Conservation (phyloP, 2,113 vertebrate species). For the Eulemur rufifrons region DNA sequence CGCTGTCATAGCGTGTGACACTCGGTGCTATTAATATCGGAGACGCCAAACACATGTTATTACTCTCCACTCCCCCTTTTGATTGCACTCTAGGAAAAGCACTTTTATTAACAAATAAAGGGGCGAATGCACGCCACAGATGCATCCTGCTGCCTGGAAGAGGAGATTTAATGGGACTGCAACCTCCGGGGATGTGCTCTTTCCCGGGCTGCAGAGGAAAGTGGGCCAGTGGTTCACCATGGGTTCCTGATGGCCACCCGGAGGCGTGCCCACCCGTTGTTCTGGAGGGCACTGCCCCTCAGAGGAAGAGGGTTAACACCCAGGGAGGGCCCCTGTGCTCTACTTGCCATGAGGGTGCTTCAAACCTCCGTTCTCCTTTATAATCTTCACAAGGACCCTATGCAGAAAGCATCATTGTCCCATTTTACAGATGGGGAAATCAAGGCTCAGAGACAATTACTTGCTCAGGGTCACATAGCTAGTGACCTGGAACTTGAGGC, state of each 20-base stretch:
- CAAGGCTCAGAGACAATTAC: neutral
- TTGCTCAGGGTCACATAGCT: neutral
- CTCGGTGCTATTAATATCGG: conserved; percentile 87
- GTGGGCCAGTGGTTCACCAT: rapidly evolving
- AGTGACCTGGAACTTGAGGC: neutral
- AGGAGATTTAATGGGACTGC: neutral
- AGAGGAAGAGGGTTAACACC: neutral
- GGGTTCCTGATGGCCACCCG: rapidly evolving
- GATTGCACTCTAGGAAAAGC: conserved; percentile 79
- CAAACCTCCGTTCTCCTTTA: too few species aligned
- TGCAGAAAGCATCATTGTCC: rapidly evolving
- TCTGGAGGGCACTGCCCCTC: neutral
- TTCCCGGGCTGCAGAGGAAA: neutral
- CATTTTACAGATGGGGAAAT: neutral
- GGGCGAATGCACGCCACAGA: neutral
- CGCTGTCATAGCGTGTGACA: conserved; percentile 85
- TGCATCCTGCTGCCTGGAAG: neutral
- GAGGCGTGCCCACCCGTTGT: rapidly evolving
- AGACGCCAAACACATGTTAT: conserved; percentile 81
- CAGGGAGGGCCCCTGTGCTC: neutral
- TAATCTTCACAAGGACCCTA: neutral
- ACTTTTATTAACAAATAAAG: conserved; percentile 78
- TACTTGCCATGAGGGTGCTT: rapidly evolving
- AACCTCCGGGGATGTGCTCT: neutral
- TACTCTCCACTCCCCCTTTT: conserved; percentile 68